Base-by-base conservation (phyloP, 2,888 invertebrate species). In the Polymixis lichenea region DNA sequence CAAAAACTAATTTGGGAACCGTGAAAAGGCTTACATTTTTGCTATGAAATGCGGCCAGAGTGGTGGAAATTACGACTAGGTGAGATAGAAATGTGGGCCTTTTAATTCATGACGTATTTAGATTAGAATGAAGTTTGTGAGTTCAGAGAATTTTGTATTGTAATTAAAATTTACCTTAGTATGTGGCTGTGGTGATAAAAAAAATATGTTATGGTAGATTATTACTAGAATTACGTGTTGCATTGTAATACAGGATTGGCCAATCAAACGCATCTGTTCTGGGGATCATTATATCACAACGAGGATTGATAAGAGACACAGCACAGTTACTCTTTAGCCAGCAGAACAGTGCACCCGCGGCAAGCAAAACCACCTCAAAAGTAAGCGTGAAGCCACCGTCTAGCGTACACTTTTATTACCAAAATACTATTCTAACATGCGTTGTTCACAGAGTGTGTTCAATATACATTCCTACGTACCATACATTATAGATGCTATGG, bases 1-100 rank as follows among this genome's bases (percentile, higher is more conserved):
- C 49, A 69, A 65, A 83, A 84, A 75, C 75, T 80, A 75, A 86
- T 86, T 86, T 76, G 56, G 56, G 28, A 46, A 43, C 71, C 32
- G 68, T 62, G 56, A 43, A 69, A 72, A 66, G 46, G 56, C 56
- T 67, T 72, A 69, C 60, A 82, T 82, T 86, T 72, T 82, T 85
- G 86, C 43, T 17, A 68, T 64, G 46, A 85, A 76, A 71, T 65
- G 67, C 32, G 66, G 32, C 9, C 64, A n/a, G 25, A 49, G 49
- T 32, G 61, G 38, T 60, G 38, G 25, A 0, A 71, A 68, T 82
- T 65, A 64, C 51, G 55, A 64, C 11, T 38, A 46, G 22, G 67
- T 43, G 25, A 58, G 55, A 78, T 71, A 55, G 25, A 69, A 73
- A 80, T 61, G 55, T 73, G 55, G 22, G 28, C n/a, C 6, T 71